Conservation (phyloP, 2,888 invertebrate genomes). For the Andrena fulva region DNA sequence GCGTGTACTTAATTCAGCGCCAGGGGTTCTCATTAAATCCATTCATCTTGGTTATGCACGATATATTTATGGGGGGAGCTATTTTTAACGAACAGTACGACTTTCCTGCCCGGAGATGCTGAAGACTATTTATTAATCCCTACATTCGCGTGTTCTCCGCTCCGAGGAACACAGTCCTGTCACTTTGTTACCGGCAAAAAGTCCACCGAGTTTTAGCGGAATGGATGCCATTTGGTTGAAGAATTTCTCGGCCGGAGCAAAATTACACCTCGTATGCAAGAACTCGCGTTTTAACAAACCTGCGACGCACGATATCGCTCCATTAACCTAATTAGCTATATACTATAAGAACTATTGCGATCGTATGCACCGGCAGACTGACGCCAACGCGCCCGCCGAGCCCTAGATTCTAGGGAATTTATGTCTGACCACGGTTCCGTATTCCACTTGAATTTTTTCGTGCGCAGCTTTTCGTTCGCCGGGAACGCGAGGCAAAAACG, state of each 20-base stretch:
- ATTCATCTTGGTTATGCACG: neutral
- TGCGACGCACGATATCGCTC: constrained; percentile 46
- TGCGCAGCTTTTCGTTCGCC: constrained; percentile 11
- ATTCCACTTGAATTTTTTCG: constrained; percentile 30
- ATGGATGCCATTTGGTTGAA: too few relatives aligned
- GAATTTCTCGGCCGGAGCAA: neutral
- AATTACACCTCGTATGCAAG: constrained; percentile 11
- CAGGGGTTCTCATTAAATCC: neutral
- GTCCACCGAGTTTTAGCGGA: neutral
- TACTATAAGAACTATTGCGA: constrained; percentile 48
- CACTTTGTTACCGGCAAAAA: neutral
- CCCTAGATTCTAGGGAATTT: constrained; percentile 19
- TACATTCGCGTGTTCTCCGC: neutral
- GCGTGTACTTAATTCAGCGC: neutral
- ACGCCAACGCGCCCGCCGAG: constrained; percentile 30
- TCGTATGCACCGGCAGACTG: constrained; percentile 37
- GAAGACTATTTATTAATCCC: neutral
- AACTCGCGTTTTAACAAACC: constrained; percentile 25
- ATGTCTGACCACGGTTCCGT: constrained; percentile 28
- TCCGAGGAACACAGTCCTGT: neutral
- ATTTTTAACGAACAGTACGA: neutral
- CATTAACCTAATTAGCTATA: constrained; percentile 70
- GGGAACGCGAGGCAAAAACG: neutral
- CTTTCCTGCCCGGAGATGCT: neutral
- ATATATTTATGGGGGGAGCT: neutral